These are phyloP conservation scores for Saccostrea glomerata DNA, from an alignment of 1,140 invertebrate genomes.

Conservation along the genomic window DNA sequence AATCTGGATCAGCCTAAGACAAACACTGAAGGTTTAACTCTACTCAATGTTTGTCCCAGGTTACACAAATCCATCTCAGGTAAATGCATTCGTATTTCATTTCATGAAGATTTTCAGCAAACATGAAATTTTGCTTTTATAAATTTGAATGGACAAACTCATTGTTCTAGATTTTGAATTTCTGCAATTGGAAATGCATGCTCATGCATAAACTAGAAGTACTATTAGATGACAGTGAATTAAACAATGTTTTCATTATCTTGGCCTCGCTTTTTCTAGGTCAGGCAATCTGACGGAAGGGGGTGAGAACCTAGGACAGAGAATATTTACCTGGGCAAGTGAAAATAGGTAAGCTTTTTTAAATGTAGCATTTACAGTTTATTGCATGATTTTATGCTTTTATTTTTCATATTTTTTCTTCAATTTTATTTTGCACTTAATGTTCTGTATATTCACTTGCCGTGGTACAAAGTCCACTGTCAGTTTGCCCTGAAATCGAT, in stretches of 20 bases:
- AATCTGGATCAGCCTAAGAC: neutral
- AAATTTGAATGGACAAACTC: neutral
- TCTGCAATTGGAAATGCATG: neutral
- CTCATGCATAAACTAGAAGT: neutral
- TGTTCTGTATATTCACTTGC: neutral
- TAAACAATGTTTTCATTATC: neutral
- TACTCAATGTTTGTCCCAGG: neutral
- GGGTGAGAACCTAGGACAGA: conserved; percentile 3
- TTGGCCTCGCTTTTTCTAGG: neutral
- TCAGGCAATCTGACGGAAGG: neutral
- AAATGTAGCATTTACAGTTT: neutral
- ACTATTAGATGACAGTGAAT: neutral
- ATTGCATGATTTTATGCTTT: neutral
- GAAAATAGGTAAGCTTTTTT: neutral
- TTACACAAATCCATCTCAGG: neutral
- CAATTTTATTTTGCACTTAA: neutral
- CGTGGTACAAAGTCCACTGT: neutral
- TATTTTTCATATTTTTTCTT: neutral
- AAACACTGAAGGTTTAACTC: neutral
- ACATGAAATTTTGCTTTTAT: neutral
- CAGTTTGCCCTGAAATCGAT: neutral
- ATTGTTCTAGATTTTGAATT: neutral
- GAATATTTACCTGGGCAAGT: neutral
- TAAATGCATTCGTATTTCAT: neutral
- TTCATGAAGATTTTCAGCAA: neutral